Percentiles rank a stretch among this genome's conserved stretches.
phyloP scores from a whole-genome alignment of 2,113 vertebrate genomes.

The western clawed frog (Xenopus tropicalis) region UCB_Xtro_10.0 CM004446.2:56930001-56930500 shows the following conservation, averaged over 20 bases:
- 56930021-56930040: slow-evolving; percentile 16
- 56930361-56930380: too few species aligned
- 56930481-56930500: too few species aligned
- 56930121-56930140: slow-evolving; percentile 42
- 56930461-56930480: too few species aligned
- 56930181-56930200: background rate
- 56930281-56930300: background rate
- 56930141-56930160: slow-evolving; percentile 13
- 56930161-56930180: slow-evolving; percentile 15
- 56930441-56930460: too few species aligned
- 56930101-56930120: slow-evolving; percentile 29
- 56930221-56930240: slow-evolving; percentile 28
- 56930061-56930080: slow-evolving; percentile 31
- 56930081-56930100: slow-evolving; percentile 30
- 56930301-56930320: background rate
- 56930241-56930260: slow-evolving; percentile 12
- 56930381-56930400: too few species aligned
- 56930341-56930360: background rate
- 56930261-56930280: background rate
- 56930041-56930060: slow-evolving; percentile 36
- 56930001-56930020: slow-evolving; percentile 2
- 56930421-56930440: too few species aligned
- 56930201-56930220: slow-evolving; percentile 25
- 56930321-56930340: background rate
- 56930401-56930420: too few species aligned